Evolutionary conservation across 2,113 vertebrate genomes (phyloP).

Genomic region (Python bivittatus): DNA sequence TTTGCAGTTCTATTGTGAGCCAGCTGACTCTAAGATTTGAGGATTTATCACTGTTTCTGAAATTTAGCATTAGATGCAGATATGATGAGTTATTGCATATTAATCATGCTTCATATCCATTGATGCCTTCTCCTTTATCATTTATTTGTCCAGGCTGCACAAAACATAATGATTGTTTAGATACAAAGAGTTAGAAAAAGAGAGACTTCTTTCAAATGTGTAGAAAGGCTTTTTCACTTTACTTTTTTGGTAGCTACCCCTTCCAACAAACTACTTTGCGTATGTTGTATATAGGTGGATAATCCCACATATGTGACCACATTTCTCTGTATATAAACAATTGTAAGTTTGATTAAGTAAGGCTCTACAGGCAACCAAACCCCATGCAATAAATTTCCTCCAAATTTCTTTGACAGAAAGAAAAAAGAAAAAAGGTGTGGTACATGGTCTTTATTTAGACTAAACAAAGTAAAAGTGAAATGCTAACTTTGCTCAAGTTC

Average conservation of each 20-base stretch:
- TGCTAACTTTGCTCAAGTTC: neutral
- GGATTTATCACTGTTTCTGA: neutral
- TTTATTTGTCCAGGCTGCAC: neutral
- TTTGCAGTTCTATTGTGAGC: neutral
- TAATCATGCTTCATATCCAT: neutral
- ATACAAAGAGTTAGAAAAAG: neutral
- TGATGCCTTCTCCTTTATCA: neutral
- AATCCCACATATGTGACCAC: too few relatives aligned
- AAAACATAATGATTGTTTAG: neutral
- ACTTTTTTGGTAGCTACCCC: neutral
- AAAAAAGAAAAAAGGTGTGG: neutral
- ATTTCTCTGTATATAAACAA: neutral
- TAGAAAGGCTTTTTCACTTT: neutral
- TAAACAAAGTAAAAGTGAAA: neutral
- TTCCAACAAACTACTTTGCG: neutral
- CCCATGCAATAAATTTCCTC: neutral
- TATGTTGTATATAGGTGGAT: neutral
- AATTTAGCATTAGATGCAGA: neutral
- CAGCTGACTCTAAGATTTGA: neutral
- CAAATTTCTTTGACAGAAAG: neutral
- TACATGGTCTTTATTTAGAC: neutral
- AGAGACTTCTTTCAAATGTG: neutral
- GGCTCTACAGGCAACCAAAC: neutral
- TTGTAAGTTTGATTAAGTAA: neutral
- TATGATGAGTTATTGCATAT: neutral